Percentiles rank a stretch among this genome's conserved stretches.
These are phyloP conservation scores for Lobophora halterata DNA, from an alignment of 2,888 invertebrate species.

Conservation along the genomic window DNA sequence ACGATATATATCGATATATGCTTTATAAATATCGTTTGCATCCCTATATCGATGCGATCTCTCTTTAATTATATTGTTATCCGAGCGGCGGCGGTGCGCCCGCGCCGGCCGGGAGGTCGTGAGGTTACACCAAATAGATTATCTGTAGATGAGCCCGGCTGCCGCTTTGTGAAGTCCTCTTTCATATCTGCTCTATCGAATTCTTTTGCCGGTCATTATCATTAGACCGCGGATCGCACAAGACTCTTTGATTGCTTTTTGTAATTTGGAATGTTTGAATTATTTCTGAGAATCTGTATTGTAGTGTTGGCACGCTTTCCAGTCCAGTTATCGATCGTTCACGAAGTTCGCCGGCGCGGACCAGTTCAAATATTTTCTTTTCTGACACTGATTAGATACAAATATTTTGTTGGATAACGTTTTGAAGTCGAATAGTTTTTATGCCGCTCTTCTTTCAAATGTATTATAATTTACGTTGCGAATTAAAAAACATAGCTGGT, in stretches of 20 bases:
- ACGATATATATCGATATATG: no score
- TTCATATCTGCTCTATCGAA: constrained; percentile 67
- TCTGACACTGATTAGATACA: constrained; percentile 6
- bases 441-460: no score
- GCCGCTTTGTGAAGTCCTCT: constrained; percentile 62
- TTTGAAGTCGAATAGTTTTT: neutral
- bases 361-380: constrained; percentile 8
- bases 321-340: constrained; percentile 37
- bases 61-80: constrained; percentile 80
- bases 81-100: constrained; percentile 43
- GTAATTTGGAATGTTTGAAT: constrained; percentile 65
- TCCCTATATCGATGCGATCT: constrained; percentile 53
- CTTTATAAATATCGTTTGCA: no score
- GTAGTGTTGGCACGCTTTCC: constrained; percentile 49
- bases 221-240: constrained; percentile 53
- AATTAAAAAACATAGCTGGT: no score
- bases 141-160: constrained; percentile 69
- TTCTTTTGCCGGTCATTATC: constrained; percentile 71
- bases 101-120: constrained; percentile 61
- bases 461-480: no score
- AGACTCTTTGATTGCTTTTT: constrained; percentile 67
- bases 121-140: constrained; percentile 79
- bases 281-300: constrained; percentile 62
- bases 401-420: neutral
- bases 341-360: constrained; percentile 29